These are phyloP conservation scores for Notiomystis cincta DNA, from an alignment of 2,113 vertebrate species.

Conservation along the genomic window DNA sequence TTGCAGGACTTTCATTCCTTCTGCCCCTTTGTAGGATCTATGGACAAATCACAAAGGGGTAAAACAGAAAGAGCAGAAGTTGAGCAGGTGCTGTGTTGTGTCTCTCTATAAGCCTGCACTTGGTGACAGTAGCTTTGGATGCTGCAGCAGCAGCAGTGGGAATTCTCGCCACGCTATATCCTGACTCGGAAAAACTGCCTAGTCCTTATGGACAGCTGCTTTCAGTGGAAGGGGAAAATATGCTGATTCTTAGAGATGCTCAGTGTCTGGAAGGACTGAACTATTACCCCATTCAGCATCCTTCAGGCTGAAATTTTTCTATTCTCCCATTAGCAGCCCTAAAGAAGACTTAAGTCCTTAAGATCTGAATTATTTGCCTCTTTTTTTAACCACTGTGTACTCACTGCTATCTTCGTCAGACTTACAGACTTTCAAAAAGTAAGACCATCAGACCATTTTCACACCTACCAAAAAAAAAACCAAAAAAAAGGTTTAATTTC, in stretches of 20 bases:
- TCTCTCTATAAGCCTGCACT: not conserved
- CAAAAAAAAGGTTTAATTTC: not conserved
- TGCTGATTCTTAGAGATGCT: not conserved
- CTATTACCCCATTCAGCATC: not conserved
- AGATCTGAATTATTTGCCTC: not conserved
- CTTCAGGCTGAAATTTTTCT: not conserved
- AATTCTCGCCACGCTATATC: not conserved
- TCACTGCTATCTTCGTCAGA: not conserved
- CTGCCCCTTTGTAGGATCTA: not conserved
- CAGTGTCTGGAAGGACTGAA: not conserved
- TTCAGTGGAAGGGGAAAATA: not conserved
- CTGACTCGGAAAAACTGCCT: not conserved
- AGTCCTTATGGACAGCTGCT: not conserved
- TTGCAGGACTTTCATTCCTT: not conserved
- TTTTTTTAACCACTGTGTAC: not conserved
- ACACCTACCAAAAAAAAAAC: not conserved
- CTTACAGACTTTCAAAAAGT: not conserved
- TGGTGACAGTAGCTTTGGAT: not conserved
- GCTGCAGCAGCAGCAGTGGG: not conserved
- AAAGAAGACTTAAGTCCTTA: not conserved
- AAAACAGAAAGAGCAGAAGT: not conserved
- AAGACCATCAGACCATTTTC: not conserved
- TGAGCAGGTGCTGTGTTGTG: not conserved
- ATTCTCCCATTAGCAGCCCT: not conserved
- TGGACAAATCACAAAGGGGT: rapidly evolving